Evolutionary conservation across 2,797 vertebrate genomes (phyloP).

Genomic region (Cichlasoma orientale): DNA sequence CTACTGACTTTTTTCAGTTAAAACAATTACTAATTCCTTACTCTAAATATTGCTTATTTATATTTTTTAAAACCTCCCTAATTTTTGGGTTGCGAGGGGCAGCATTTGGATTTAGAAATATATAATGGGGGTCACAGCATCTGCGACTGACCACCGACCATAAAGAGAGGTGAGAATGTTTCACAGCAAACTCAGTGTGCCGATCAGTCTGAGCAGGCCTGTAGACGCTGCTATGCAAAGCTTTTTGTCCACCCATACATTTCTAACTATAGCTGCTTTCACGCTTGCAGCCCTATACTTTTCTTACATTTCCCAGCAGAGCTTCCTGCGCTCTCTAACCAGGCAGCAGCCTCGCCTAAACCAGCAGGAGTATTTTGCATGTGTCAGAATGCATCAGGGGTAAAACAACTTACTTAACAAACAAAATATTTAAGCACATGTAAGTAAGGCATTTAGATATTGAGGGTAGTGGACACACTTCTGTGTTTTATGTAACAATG

Average conservation of each 20-base stretch:
- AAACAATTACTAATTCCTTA: too few relatives aligned
- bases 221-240: neutral
- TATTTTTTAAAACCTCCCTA: neutral
- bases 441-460: neutral
- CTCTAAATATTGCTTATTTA: neutral
- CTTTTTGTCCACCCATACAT: neutral
- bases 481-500: neutral
- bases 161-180: neutral
- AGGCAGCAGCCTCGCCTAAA: neutral
- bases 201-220: neutral
- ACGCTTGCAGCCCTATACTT: neutral
- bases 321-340: neutral
- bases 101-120: neutral
- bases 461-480: neutral
- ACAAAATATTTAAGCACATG: neutral
- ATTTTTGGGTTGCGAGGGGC: neutral
- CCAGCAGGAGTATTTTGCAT: neutral
- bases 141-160: neutral
- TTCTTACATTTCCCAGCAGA: neutral
- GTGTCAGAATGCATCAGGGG: neutral
- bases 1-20: too few relatives aligned
- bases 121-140: neutral
- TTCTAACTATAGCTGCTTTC: conserved; percentile 4
- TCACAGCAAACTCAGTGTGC: neutral
- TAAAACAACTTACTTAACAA: neutral